phyloP scores from a whole-genome alignment of 2,113 vertebrate genomes.

The Catharus bicknelli region DNA sequence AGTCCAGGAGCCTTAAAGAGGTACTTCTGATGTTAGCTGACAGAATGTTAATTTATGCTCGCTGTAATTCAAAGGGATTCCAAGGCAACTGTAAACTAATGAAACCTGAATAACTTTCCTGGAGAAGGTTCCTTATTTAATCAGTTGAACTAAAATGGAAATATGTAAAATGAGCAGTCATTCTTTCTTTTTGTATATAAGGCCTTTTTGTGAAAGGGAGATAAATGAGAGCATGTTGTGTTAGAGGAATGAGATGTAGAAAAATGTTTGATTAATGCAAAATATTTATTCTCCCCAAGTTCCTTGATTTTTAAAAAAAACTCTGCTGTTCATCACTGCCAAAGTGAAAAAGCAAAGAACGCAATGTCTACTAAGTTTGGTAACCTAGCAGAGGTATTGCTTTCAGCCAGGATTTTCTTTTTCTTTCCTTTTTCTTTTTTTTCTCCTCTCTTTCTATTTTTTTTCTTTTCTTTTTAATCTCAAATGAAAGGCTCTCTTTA shows the following conservation, averaged over 20 bases:
- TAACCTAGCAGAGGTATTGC: constrained; percentile 70
- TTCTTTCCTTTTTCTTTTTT: not conserved
- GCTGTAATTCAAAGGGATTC: constrained; percentile 74
- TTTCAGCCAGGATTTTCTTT: constrained; percentile 69
- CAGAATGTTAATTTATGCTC: constrained; percentile 71
- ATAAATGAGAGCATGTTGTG: constrained; percentile 48
- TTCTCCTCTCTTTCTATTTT: not conserved
- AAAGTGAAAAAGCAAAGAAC: constrained; percentile 32
- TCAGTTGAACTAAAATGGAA: constrained; percentile 58
- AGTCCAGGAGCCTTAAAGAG: constrained; percentile 70
- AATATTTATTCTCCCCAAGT: constrained; percentile 36
- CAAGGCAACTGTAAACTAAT: constrained; percentile 72
- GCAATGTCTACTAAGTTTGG: constrained; percentile 7
- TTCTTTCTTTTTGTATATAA: not conserved
- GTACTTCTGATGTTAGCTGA: constrained; percentile 71
- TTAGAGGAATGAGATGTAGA: not conserved
- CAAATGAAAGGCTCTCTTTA: constrained; percentile 83
- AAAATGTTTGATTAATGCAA: constrained; percentile 46
- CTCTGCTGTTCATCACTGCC: constrained; percentile 50
- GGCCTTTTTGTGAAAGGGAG: constrained; percentile 1
- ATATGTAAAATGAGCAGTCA: constrained; percentile 29
- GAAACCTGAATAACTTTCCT: constrained; percentile 65
- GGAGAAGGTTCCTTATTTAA: constrained; percentile 55
- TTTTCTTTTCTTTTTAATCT: not conserved
- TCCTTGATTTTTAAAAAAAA: not conserved